Evolutionary conservation across 2,888 invertebrate species (phyloP).

Genomic region (Leucozona laternaria): DNA sequence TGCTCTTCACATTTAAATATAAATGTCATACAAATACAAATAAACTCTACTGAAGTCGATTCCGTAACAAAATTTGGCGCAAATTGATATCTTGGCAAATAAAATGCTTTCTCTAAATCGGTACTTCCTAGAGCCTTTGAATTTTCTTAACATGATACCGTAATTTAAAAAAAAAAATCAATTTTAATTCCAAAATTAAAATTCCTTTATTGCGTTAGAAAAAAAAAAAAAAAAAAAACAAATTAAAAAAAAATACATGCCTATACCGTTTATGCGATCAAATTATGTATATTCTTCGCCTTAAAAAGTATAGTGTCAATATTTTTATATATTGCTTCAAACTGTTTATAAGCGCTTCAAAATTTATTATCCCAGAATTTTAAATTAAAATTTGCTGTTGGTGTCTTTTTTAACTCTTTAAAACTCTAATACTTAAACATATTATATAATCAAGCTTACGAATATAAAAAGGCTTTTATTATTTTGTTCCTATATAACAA

Average conservation of each 20-base stretch:
- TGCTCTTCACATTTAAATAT: constrained; percentile 23
- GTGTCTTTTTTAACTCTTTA: constrained; percentile 44
- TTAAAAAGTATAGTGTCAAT: constrained; percentile 36
- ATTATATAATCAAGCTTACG: constrained; percentile 23
- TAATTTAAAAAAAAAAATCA: background rate
- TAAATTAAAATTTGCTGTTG: constrained; percentile 43
- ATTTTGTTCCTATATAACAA: background rate
- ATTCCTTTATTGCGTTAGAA: constrained; percentile 12
- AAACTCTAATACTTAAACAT: constrained; percentile 31
- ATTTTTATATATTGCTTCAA: constrained; percentile 28
- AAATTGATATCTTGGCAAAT: constrained; percentile 40
- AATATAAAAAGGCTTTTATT: constrained; percentile 21
- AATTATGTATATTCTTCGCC: constrained; percentile 22
- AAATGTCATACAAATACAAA: constrained; percentile 6
- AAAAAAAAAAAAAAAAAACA: background rate
- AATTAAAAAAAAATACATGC: background rate
- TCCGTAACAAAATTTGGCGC: constrained; percentile 28
- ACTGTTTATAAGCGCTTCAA: constrained; percentile 49
- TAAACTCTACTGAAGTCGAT: constrained; percentile 5
- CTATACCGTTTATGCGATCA: constrained; percentile 7
- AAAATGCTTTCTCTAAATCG: constrained; percentile 42
- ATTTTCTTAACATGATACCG: background rate
- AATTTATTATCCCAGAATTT: constrained; percentile 7
- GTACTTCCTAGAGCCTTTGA: background rate
- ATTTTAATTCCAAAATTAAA: background rate